Conservation (phyloP, 2,797 vertebrate genomes). For the Rhynchotus rufescens region DNA sequence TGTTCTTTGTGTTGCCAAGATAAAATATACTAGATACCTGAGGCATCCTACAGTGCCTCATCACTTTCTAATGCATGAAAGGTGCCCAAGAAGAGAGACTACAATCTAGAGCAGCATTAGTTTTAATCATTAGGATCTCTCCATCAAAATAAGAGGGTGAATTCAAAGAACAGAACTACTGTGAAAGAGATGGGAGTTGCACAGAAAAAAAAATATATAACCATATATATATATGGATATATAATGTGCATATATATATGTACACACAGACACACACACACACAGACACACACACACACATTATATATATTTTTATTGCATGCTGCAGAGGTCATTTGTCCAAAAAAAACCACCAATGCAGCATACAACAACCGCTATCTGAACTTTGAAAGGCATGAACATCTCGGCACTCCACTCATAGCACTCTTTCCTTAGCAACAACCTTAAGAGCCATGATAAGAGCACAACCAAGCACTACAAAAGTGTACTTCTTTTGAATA, state of each 20-base stretch:
- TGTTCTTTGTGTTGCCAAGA: not conserved
- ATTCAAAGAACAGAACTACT: not conserved
- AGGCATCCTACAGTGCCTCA: not conserved
- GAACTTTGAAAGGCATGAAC: not conserved
- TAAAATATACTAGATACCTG: not conserved
- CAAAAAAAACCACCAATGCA: accelerated
- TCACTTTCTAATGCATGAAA: not conserved
- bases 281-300: too few species aligned
- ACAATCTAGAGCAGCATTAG: not conserved
- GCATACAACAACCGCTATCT: not conserved
- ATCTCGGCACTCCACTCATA: not conserved
- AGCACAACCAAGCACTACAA: not conserved
- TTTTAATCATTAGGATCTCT: not conserved
- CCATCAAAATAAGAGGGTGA: not conserved
- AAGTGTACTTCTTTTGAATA: not conserved
- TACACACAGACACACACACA: too few species aligned
- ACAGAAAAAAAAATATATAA: not conserved
- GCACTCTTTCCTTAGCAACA: not conserved
- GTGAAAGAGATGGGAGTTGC: not conserved
- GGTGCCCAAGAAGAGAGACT: not conserved
- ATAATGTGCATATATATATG: too few species aligned
- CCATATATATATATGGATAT: too few species aligned
- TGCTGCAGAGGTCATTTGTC: not conserved
- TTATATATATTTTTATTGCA: not conserved
- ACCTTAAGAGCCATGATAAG: not conserved